phyloP scores from a whole-genome alignment of 2,888 invertebrate species.

The Eugnorisma glareosa region DNA sequence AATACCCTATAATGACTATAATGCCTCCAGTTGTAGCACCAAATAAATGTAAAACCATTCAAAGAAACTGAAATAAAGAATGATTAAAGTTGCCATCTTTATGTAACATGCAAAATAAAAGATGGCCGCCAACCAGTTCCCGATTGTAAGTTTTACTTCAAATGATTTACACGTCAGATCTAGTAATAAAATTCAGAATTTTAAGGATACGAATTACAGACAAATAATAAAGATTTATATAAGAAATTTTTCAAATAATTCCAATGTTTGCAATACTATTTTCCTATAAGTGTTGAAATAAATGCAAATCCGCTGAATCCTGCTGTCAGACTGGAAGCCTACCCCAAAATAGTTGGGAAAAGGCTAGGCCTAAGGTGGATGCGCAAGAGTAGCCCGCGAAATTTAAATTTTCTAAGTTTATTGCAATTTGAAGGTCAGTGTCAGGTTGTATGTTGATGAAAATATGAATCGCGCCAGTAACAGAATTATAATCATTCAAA shows the following conservation, averaged over 20 bases:
- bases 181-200: not conserved
- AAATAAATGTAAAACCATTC: not conserved
- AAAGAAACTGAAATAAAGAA: not conserved
- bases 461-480: no score
- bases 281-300: not conserved
- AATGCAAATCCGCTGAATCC: not conserved
- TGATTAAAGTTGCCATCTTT: not conserved
- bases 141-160: not conserved
- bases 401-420: no score
- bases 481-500: no score
- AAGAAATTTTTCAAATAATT: slow-evolving; percentile 1
- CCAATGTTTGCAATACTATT: slow-evolving; percentile 20
- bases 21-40: slow-evolving; percentile 2
- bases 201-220: not conserved
- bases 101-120: not conserved
- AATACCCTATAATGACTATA: not conserved
- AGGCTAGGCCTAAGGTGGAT: not conserved
- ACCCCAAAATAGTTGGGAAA: not conserved
- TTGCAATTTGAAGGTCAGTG: no score
- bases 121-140: not conserved
- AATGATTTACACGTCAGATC: not conserved
- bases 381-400: no score
- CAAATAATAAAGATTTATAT: slow-evolving; percentile 8
- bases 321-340: not conserved
- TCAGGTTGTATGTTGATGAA: no score